Base-by-base conservation (phyloP, 30 jellyfish, hydroid and myxozoan genomes). In the Mastigias papua region DNA sequence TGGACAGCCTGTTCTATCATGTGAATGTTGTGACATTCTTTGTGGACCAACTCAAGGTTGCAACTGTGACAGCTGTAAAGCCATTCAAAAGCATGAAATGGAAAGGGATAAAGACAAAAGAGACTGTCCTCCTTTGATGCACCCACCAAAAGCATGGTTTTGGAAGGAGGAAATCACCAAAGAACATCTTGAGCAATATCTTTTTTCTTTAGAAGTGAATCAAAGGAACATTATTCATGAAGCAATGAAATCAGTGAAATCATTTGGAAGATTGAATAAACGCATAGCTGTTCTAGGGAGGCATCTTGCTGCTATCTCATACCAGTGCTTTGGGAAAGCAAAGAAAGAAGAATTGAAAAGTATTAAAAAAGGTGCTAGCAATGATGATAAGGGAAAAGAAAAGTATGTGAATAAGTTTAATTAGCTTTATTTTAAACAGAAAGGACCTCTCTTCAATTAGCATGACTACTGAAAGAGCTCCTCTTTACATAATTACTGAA, bases 21-120 rank as follows among this genome's bases (percentile, higher is more conserved):
- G 98, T 81, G 88, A 82, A n/a, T 92, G 98, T 75, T 87, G 97
- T 79, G 93, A 86, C 78, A 50, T 46, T n/a, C 48, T 37, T 16
- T 92, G 98, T 92, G 98, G 98, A 17, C 98, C 98, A 34, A 57
- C 64, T 32, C 97, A 86, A 54, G 97, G 97, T 9, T 92, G 98
- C 84, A 92, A 79, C 78, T 92, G 98, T 58, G 78, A 50, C 75
- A 69, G 90, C 67, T 92, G 98, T 64, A 87, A 80, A 32, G 85
- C 81, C 74, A 49, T 87, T 50, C 95, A 92, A 54, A 57, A 60
- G 23, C 48, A 76, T 65, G 86, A 83, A 50, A 75, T 62, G 35
- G 98, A 85, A 50, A 70, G 70, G 46, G 71, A 66, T 25, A 74
- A 76, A 49, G 91, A 77, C n/a, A 62, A 78, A 32, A 48, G 37